Base-by-base conservation (phyloP, 2,113 vertebrate species). In the Trematocara unimaculatum region DNA sequence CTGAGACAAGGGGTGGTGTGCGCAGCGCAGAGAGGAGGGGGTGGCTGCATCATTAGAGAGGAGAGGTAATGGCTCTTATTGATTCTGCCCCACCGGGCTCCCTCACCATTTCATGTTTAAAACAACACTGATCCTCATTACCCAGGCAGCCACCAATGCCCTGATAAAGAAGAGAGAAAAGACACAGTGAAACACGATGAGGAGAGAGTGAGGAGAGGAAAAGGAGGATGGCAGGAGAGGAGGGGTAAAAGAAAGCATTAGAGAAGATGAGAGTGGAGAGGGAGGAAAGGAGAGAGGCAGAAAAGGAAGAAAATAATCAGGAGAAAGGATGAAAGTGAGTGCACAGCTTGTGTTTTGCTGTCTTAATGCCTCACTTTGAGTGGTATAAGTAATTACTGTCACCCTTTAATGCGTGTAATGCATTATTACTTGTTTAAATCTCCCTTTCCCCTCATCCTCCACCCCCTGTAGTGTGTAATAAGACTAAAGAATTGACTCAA, bases 41-140 rank as follows among this genome's bases (percentile, higher is more conserved):
- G 56, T 20, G 87, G 89, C 90, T 83, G 89, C 93, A 94, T 97
- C 95, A 96, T 96, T 96, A 96, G 95, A 95, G 92, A 91, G 89
- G 80, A 91, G 90, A 95, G 94, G 96, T 96, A 97, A 96, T 97
- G 96, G 96, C 85, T 93, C 90, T 90, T 96, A 97, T 97, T 96
- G 96, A 97, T 97, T 95, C 94, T 74, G 79, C 92, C 92, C 93
- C 82, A 60, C 89, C 79, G 58, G 93, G 82, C 94, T 91, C 91
- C 92, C 91, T 93, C 91, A 94, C 93, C 93, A 94, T 96, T 97
- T 96, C 96, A 96, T 97, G 96, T 97, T 97, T 97, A 96, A 97
- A 96, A 97, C 96, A 96, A 96, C 96, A 96, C 96, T 95, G 95
- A 96, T 96, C 92, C 95, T 96, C 96, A 96, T 97, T 96, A 97